These are phyloP conservation scores for Grammomys surdaster DNA, from an alignment of 2,113 vertebrate genomes.

Conservation along the genomic window DNA sequence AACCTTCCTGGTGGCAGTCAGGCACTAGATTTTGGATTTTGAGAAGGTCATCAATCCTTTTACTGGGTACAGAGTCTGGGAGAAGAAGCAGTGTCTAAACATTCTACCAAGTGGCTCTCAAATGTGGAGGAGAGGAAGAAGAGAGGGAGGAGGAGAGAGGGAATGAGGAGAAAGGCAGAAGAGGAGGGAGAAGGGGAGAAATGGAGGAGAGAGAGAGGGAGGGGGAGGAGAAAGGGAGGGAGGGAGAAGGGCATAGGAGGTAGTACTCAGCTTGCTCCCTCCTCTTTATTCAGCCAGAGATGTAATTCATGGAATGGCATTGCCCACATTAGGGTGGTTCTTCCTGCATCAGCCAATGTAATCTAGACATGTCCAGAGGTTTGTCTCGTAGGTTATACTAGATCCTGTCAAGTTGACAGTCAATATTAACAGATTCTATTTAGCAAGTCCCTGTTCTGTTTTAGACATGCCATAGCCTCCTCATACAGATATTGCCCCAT, in stretches of 20 bases:
- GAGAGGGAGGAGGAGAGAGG: rapidly evolving
- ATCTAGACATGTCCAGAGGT: background rate
- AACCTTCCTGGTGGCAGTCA: background rate
- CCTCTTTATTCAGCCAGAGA: background rate
- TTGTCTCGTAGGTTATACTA: background rate
- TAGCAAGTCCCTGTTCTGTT: background rate
- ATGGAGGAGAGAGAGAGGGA: too few relatives aligned
- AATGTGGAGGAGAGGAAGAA: rapidly evolving
- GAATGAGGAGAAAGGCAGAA: rapidly evolving
- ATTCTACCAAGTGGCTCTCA: background rate
- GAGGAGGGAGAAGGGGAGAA: too few relatives aligned
- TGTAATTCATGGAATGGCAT: too few relatives aligned
- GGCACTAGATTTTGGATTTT: background rate
- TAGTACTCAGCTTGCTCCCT: background rate
- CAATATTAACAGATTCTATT: background rate
- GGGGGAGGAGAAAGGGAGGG: rapidly evolving
- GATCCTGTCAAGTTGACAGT: background rate
- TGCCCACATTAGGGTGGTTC: background rate
- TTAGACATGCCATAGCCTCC: background rate
- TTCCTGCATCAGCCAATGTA: background rate
- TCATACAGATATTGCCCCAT: background rate
- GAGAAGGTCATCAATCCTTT: background rate
- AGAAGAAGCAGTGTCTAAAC: conserved; percentile 34
- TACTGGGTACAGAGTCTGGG: background rate
- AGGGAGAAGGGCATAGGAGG: background rate